Percentiles rank a stretch among this genome's conserved stretches.
These are phyloP conservation scores for Amphimallon solstitiale DNA, from an alignment of 2,888 invertebrate species.

Conservation along the genomic window DNA sequence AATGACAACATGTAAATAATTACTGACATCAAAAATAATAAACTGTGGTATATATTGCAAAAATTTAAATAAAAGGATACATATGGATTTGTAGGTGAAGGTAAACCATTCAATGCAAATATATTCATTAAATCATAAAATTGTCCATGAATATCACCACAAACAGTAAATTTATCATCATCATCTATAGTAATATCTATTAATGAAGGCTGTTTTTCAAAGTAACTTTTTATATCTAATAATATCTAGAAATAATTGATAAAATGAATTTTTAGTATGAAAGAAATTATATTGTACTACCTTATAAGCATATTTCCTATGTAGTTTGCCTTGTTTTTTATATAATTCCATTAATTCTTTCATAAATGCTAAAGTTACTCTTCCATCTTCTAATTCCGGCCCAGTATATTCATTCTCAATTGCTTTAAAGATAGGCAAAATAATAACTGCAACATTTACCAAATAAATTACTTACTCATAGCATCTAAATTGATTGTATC, in stretches of 20 bases:
- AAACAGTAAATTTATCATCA: constrained; percentile 94
- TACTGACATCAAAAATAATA: too few species aligned
- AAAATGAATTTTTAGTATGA: constrained; percentile 15
- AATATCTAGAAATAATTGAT: constrained; percentile 77
- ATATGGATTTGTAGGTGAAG: constrained; percentile 95
- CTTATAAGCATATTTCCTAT: constrained; percentile 97
- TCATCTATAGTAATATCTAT: constrained; percentile 90
- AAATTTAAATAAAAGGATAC: constrained; percentile 65
- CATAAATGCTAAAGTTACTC: constrained; percentile 91
- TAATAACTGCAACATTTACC: constrained; percentile 6
- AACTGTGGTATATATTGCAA: too few species aligned
- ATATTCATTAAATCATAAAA: constrained; percentile 98
- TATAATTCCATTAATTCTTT: constrained; percentile 89
- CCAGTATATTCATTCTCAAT: constrained; percentile 96
- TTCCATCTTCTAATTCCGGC: constrained; percentile 86
- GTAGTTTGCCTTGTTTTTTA: constrained; percentile 91
- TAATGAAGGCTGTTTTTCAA: constrained; percentile 86
- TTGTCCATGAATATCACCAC: constrained; percentile 99
- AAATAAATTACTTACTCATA: constrained; percentile 76
- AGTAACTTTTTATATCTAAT: constrained; percentile 86
- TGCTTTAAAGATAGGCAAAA: constrained; percentile 70
- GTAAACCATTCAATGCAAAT: constrained; percentile 95
- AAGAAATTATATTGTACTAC: constrained; percentile 62
- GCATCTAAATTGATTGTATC: constrained; percentile 89
- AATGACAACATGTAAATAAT: too few species aligned